phyloP scores from a whole-genome alignment of 1,140 invertebrate genomes.

The Lerema accius region DNA sequence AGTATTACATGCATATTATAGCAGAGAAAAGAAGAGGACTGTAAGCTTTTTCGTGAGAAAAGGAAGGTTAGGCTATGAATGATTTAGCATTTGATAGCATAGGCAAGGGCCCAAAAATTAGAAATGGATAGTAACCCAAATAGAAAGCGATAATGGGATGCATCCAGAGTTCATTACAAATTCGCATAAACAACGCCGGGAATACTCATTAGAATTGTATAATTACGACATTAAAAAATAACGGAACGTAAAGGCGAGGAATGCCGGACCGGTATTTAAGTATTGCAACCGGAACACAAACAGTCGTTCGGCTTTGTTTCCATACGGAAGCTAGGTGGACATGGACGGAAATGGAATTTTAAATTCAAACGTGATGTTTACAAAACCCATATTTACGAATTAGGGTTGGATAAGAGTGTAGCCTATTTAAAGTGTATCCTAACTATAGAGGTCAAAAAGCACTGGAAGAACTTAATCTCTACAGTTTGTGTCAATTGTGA shows the following conservation, averaged over 20 bases:
- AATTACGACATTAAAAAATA: not conserved
- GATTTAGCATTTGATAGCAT: no score
- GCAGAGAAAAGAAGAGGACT: no score
- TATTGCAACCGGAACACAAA: not conserved
- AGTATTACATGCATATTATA: no score
- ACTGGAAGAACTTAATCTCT: no score
- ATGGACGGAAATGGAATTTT: not conserved
- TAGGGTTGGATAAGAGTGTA: not conserved
- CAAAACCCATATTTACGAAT: not conserved
- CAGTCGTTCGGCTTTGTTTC: not conserved
- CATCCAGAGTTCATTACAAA: slow-evolving; percentile 31
- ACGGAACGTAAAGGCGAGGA: not conserved
- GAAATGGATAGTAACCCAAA: no score
- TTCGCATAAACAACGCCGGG: slow-evolving; percentile 16
- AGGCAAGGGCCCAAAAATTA: no score
- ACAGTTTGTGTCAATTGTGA: no score
- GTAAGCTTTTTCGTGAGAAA: no score
- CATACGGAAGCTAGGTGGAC: not conserved
- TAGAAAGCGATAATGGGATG: no score
- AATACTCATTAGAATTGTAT: not conserved
- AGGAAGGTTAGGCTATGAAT: no score
- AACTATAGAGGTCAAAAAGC: no score
- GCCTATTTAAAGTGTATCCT: no score
- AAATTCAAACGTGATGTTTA: not conserved
- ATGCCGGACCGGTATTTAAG: not conserved